Conservation (phyloP, 2,113 vertebrate species). For the Butastur rufipennis region DNA sequence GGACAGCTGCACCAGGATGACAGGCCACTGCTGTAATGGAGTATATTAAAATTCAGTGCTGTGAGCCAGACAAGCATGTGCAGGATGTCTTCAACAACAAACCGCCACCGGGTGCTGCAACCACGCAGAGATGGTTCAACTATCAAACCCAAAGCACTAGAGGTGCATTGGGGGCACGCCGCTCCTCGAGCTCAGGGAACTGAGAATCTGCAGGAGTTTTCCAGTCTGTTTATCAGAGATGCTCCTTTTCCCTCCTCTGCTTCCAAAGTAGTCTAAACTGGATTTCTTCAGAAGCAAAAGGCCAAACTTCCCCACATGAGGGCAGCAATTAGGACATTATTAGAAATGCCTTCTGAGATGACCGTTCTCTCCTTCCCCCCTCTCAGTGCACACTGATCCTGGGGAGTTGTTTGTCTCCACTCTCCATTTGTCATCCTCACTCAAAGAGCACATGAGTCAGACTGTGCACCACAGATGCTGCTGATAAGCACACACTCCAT, state of each 20-base stretch:
- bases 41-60: accelerated
- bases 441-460: conserved; percentile 43
- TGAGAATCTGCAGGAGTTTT: accelerated
- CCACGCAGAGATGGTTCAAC: background rate
- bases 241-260: background rate
- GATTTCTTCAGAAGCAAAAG: background rate
- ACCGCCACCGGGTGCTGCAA: background rate
- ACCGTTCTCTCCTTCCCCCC: background rate
- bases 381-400: background rate
- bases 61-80: background rate
- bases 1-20: background rate
- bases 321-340: background rate
- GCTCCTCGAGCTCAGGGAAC: background rate
- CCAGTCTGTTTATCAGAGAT: accelerated
- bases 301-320: background rate
- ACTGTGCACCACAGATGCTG: background rate
- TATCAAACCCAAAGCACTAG: accelerated
- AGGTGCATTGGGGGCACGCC: accelerated
- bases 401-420: background rate
- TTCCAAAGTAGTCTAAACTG: background rate
- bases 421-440: conserved; percentile 18
- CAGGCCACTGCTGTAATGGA: background rate
- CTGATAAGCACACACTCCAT: background rate
- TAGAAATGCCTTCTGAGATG: background rate
- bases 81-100: background rate